Evolutionary conservation across 2,888 invertebrate species (phyloP).

Genomic region (Tholera decimalis): DNA sequence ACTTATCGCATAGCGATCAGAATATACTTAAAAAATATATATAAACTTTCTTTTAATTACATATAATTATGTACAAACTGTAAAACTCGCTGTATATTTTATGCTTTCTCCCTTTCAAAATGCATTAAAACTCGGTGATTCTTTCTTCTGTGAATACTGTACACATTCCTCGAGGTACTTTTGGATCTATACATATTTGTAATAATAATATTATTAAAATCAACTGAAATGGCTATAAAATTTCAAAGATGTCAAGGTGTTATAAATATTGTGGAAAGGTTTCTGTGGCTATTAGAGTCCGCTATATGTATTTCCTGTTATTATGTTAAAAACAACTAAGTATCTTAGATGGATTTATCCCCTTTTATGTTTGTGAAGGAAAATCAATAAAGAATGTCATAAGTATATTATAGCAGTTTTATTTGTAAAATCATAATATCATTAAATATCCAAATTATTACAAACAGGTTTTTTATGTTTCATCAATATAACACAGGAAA

Average conservation of each 20-base stretch:
- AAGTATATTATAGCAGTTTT: constrained; percentile 66
- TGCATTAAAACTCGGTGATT: constrained; percentile 26
- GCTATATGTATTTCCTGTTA: constrained; percentile 55
- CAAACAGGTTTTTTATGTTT: constrained; percentile 19
- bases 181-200: constrained; percentile 29
- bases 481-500: constrained; percentile 6
- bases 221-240: constrained; percentile 18
- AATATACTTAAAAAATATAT: constrained; percentile 23
- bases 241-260: constrained; percentile 11
- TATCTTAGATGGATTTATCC: constrained; percentile 56
- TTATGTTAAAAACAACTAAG: constrained; percentile 55
- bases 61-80: constrained; percentile 48
- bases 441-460: constrained; percentile 31
- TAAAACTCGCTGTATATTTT: constrained; percentile 34
- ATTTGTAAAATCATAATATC: constrained; percentile 57
- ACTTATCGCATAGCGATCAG: constrained; percentile 6
- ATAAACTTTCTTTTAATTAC: constrained; percentile 13
- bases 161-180: constrained; percentile 48
- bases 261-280: constrained; percentile 43
- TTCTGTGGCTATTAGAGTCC: constrained; percentile 47
- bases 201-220: constrained; percentile 20
- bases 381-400: constrained; percentile 87
- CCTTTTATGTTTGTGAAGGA: constrained; percentile 82
- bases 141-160: constrained; percentile 28
- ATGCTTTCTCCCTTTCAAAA: constrained; percentile 31